These are phyloP conservation scores for Uloborus diversus DNA, from an alignment of 1,140 invertebrate species.

Conservation along the genomic window DNA sequence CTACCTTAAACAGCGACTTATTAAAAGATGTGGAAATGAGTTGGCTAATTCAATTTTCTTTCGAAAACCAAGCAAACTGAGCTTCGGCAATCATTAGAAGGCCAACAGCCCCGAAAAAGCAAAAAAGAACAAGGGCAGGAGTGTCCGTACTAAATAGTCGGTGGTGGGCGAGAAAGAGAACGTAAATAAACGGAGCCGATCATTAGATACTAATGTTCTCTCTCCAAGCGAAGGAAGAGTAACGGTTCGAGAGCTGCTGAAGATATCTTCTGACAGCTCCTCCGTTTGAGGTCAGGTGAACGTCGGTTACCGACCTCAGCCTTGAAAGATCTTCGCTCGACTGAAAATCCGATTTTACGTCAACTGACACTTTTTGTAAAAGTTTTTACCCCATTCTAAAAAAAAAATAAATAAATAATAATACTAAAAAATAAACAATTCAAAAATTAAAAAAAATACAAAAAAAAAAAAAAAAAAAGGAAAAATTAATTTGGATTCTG, in stretches of 20 bases:
- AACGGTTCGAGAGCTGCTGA: constrained; percentile 37
- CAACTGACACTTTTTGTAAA: too few relatives aligned
- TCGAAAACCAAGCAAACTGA: too few relatives aligned
- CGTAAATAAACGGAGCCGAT: not conserved
- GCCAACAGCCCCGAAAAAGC: not conserved
- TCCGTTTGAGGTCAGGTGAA: constrained; percentile 46
- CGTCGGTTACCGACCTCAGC: constrained; percentile 40
- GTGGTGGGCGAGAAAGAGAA: not conserved
- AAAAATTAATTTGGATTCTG: too few relatives aligned
- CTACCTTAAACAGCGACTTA: too few relatives aligned
- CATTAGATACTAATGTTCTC: not conserved
- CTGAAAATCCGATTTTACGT: too few relatives aligned
- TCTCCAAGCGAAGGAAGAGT: not conserved
- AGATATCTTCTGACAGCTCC: constrained; percentile 6
- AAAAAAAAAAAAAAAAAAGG: too few relatives aligned
- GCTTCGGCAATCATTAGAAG: too few relatives aligned
- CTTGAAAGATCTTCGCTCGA: constrained; percentile 23
- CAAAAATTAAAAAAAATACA: too few relatives aligned
- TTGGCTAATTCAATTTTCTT: too few relatives aligned
- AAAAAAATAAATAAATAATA: not conserved
- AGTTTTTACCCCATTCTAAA: not conserved
- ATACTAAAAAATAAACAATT: too few relatives aligned
- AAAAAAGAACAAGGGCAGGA: constrained; percentile 48
- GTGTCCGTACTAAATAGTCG: constrained; percentile 12
- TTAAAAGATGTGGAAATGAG: too few relatives aligned